Conservation (phyloP, 2,113 vertebrate genomes). For the Antechinus stuartii region DNA sequence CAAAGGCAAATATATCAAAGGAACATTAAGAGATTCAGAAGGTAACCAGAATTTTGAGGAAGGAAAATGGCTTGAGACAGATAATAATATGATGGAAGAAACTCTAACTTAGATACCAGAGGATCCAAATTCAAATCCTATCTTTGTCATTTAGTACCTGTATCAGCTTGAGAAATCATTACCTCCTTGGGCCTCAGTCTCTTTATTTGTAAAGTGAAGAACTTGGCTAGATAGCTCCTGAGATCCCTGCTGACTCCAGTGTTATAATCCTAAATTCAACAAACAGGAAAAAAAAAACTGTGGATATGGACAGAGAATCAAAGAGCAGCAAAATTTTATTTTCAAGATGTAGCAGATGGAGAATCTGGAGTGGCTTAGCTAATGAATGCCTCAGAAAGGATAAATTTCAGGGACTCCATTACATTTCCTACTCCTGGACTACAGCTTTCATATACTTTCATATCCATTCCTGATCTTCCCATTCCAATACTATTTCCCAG, state of each 20-base stretch:
- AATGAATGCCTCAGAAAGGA: not conserved
- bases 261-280: not conserved
- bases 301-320: slow-evolving; percentile 11
- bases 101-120: not conserved
- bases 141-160: not conserved
- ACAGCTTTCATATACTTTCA: not conserved
- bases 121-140: not conserved
- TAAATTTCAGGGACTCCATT: not conserved
- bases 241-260: not conserved
- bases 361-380: not conserved
- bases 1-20: slow-evolving; percentile 22
- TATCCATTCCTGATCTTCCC: not conserved
- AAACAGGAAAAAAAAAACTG: not conserved
- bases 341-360: not conserved
- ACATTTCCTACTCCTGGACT: not conserved
- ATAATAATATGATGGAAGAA: not conserved
- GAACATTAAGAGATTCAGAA: not conserved
- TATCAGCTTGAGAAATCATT: not conserved
- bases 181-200: not conserved
- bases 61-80: slow-evolving; percentile 9
- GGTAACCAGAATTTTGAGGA: slow-evolving; percentile 18
- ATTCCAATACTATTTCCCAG: not conserved
- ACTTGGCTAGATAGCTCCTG: not conserved
- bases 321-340: not conserved
- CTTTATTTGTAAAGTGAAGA: not conserved